Conservation (phyloP, 2,888 invertebrate genomes). For the Copidosoma aretas region DNA sequence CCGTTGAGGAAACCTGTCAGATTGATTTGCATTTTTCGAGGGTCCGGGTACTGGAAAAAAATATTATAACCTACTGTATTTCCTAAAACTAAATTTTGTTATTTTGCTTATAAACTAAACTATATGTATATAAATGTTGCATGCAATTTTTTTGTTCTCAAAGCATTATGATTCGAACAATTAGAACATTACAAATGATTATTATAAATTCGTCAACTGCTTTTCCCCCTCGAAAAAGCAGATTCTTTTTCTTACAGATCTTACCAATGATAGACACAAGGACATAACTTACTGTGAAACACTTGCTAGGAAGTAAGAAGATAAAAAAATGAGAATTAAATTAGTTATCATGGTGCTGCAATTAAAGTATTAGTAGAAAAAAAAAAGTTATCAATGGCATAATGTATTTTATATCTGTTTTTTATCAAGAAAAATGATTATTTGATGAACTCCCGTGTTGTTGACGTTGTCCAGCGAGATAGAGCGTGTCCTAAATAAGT, state of each 20-base stretch:
- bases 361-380: slow-evolving; percentile 31
- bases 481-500: slow-evolving; percentile 37
- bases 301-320: slow-evolving; percentile 27
- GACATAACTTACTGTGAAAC: slow-evolving; percentile 34
- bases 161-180: slow-evolving; percentile 11
- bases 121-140: slow-evolving; percentile 15
- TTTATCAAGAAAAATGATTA: slow-evolving; percentile 1
- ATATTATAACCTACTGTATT: slow-evolving; percentile 37
- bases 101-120: neutral
- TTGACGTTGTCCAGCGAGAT: slow-evolving; percentile 25
- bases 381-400: slow-evolving; percentile 18
- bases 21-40: slow-evolving; percentile 99
- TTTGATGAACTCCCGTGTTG: neutral
- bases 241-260: slow-evolving; percentile 48
- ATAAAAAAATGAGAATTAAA: slow-evolving; percentile 14
- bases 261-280: slow-evolving; percentile 48
- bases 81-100: slow-evolving; percentile 4
- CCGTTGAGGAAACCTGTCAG: slow-evolving; percentile 98
- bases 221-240: slow-evolving; percentile 64
- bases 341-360: neutral
- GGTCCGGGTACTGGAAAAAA: slow-evolving; percentile 87
- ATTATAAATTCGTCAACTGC: slow-evolving; percentile 53
- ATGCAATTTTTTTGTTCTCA: slow-evolving; percentile 24
- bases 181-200: no score
- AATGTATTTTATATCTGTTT: neutral